These are phyloP conservation scores for Nothobranchius furzeri DNA, from an alignment of 2,113 vertebrate genomes.

Conservation along the genomic window DNA sequence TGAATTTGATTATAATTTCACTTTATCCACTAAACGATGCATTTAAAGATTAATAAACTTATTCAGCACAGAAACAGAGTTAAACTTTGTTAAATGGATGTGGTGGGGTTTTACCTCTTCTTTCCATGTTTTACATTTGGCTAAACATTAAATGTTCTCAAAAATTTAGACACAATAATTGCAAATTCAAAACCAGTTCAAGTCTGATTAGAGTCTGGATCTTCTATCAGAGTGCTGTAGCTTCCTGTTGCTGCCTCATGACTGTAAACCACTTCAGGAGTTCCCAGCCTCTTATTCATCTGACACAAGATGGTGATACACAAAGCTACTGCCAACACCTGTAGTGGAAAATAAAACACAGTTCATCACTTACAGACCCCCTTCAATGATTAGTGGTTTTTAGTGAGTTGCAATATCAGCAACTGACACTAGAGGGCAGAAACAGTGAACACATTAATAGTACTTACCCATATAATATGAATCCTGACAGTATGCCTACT, in stretches of 20 bases:
- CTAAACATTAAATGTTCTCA: no score
- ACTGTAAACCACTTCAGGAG: background rate
- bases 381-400: no score
- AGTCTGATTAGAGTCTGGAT: background rate
- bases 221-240: background rate
- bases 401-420: no score
- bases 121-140: no score
- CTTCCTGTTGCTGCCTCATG: background rate
- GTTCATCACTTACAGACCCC: background rate
- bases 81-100: no score
- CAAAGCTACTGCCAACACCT: background rate
- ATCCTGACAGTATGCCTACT: background rate
- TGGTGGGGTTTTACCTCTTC: no score
- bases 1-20: no score
- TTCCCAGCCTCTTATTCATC: background rate
- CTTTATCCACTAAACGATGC: no score
- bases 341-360: background rate
- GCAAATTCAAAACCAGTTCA: background rate
- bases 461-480: slow-evolving; percentile 58
- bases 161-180: no score
- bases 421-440: no score
- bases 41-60: no score
- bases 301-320: background rate
- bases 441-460: background rate
- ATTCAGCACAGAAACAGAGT: no score